Conservation (phyloP, 2,797 vertebrate genomes). For the Chaetodon trifasciatus region DNA sequence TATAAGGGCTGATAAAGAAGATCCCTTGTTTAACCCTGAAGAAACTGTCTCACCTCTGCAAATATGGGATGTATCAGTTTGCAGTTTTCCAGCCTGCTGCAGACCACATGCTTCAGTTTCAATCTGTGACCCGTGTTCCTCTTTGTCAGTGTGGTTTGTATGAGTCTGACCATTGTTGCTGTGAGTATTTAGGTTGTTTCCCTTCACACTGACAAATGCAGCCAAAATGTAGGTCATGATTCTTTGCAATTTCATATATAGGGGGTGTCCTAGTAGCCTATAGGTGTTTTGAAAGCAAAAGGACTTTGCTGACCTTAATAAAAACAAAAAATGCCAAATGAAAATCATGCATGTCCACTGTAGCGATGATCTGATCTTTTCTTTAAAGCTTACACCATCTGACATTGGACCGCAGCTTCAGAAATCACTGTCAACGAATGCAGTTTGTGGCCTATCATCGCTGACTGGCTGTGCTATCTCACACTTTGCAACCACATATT, state of each 20-base stretch:
- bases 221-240: neutral
- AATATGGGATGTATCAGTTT: neutral
- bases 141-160: conserved; percentile 30
- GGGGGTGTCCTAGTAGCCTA: accelerated
- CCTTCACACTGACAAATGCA: neutral
- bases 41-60: neutral
- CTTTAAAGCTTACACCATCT: neutral
- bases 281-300: neutral
- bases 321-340: neutral
- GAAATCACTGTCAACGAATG: conserved; percentile 1
- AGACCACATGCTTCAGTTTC: neutral
- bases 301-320: neutral
- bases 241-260: neutral
- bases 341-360: neutral
- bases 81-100: conserved; percentile 2
- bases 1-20: neutral
- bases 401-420: neutral
- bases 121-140: conserved; percentile 47
- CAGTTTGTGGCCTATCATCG: neutral
- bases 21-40: neutral
- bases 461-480: conserved; percentile 12
- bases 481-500: conserved; percentile 13
- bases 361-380: neutral
- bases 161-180: neutral
- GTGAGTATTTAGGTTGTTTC: neutral